Evolutionary conservation across 2,797 vertebrate species (phyloP).

Genomic region (Acanthurus leucopareius): DNA sequence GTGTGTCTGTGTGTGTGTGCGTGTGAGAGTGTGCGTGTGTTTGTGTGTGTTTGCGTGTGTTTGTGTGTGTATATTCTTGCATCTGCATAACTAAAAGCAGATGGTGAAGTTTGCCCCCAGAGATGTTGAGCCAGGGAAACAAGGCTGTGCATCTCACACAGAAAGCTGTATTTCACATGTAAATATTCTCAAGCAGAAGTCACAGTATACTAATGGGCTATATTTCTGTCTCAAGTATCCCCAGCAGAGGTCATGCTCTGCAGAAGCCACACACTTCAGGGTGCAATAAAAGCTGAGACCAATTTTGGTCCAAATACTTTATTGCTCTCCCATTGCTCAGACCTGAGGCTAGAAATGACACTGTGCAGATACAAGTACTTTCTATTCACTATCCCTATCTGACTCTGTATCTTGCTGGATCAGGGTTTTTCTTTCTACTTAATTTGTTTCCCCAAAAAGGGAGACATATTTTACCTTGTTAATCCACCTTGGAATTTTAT

Average conservation of each 20-base stretch:
- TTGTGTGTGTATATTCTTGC: too few species aligned
- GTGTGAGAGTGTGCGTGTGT: too few species aligned
- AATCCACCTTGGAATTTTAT: not conserved
- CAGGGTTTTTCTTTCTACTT: not conserved
- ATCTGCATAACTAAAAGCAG: conserved; percentile 8
- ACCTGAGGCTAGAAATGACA: conserved; percentile 12
- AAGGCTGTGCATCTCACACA: not conserved
- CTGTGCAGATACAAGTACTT: conserved; percentile 5
- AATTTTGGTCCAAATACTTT: conserved; percentile 35
- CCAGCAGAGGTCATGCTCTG: conserved; percentile 26
- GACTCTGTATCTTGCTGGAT: not conserved
- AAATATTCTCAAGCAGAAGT: conserved; percentile 21
- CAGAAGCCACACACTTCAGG: conserved; percentile 28
- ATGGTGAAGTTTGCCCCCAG: conserved; percentile 4
- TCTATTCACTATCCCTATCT: not conserved
- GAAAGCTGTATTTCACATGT: conserved; percentile 28
- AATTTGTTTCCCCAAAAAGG: not conserved
- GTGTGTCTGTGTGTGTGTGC: too few species aligned
- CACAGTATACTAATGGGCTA: conserved; percentile 7
- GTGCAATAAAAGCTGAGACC: conserved; percentile 46
- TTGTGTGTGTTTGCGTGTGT: too few species aligned
- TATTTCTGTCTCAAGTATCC: conserved; percentile 32
- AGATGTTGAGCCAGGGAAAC: not conserved
- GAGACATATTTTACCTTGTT: not conserved
- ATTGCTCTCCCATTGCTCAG: conserved; percentile 32